These are phyloP conservation scores for Diadumene lineata DNA, from an alignment of 92 coral and sea anemone species.

Conservation along the genomic window DNA sequence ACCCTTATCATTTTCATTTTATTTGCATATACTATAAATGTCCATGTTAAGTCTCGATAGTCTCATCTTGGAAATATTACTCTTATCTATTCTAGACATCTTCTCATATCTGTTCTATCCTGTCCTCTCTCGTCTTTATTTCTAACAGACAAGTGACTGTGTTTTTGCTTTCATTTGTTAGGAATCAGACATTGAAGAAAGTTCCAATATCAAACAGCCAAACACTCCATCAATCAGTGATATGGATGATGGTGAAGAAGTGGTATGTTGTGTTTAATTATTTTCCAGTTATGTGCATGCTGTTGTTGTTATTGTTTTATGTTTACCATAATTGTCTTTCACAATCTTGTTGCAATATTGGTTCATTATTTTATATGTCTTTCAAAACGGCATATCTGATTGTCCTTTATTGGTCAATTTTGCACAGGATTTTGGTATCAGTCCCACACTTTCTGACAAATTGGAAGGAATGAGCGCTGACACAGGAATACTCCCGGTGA, in stretches of 20 bases:
- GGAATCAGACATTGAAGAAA: constrained; percentile 91
- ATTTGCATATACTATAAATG: too few species aligned
- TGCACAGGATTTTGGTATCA: constrained; percentile 94
- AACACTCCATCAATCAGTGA: constrained; percentile 79
- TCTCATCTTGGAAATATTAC: too few species aligned
- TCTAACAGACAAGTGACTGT: neutral
- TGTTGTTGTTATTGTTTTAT: neutral
- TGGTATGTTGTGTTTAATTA: constrained; percentile 75
- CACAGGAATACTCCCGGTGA: constrained; percentile 51
- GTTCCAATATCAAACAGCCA: constrained; percentile 68
- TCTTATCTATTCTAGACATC: too few species aligned
- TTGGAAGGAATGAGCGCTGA: constrained; percentile 98
- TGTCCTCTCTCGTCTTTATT: neutral
- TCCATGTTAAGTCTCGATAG: too few species aligned
- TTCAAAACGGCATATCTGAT: too few species aligned
- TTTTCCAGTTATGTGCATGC: too few species aligned
- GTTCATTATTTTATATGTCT: too few species aligned
- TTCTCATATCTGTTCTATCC: too few species aligned
- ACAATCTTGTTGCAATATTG: too few species aligned
- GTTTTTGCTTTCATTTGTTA: constrained; percentile 4
- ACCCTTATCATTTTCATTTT: too few species aligned
- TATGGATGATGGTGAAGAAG: constrained; percentile 94
- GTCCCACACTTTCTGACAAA: constrained; percentile 78
- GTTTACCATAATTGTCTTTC: neutral
- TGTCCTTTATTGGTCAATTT: neutral